Conservation (phyloP, 2,888 invertebrate genomes). For the Beris morrisii region DNA sequence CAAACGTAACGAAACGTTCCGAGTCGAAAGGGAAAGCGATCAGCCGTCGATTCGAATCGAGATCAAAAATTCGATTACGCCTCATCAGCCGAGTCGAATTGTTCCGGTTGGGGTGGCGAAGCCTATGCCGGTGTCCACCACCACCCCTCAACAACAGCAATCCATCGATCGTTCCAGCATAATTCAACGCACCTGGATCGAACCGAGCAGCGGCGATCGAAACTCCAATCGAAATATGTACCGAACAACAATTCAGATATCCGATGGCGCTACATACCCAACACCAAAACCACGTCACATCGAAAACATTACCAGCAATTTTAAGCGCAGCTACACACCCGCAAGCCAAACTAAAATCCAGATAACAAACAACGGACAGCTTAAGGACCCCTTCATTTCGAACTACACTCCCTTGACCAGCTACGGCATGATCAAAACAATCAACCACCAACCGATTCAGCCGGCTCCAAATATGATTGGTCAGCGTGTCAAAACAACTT, state of each 20-base stretch:
- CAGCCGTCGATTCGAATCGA: constrained; percentile 52
- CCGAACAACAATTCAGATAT: constrained; percentile 31
- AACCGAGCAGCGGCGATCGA: not conserved
- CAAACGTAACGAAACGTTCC: constrained; percentile 41
- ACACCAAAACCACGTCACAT: not conserved
- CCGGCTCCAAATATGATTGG: not conserved
- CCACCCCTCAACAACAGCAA: not conserved
- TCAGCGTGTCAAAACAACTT: not conserved
- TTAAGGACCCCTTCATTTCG: not conserved
- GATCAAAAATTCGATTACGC: constrained; percentile 53
- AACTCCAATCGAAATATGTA: constrained; percentile 18
- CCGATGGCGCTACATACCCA: constrained; percentile 2
- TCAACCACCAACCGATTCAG: not conserved
- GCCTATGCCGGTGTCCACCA: constrained; percentile 47
- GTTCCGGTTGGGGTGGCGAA: constrained; percentile 55
- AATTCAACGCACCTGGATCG: constrained; percentile 27
- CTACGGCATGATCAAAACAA: constrained; percentile 32
- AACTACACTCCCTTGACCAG: constrained; percentile 32
- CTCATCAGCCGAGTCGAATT: constrained; percentile 51
- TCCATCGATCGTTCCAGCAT: constrained; percentile 6
- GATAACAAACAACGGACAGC: not conserved
- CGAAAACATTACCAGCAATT: not conserved
- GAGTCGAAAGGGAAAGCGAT: constrained; percentile 40
- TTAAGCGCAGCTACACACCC: constrained; percentile 7
- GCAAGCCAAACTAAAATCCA: constrained; percentile 8